Conservation (phyloP, 2,797 vertebrate species). For the Neopelma chrysocephalum region DNA sequence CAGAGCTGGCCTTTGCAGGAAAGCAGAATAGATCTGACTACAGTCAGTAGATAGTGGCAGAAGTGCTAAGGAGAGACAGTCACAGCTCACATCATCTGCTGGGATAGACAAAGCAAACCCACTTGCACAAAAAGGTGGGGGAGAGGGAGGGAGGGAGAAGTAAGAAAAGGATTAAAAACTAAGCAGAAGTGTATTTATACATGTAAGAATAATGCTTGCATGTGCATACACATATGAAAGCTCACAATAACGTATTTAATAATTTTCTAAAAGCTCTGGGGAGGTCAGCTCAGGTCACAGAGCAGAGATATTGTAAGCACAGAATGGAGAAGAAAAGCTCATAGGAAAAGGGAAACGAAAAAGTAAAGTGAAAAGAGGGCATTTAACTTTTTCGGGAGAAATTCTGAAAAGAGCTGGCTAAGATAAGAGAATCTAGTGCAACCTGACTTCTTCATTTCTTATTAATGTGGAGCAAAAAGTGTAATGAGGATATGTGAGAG, state of each 20-base stretch:
- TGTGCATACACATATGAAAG: neutral
- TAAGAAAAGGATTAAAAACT: neutral
- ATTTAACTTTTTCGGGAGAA: neutral
- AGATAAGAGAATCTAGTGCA: conserved; percentile 14
- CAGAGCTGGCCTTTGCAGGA: neutral
- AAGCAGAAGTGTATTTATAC: neutral
- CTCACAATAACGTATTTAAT: neutral
- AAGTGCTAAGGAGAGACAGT: neutral
- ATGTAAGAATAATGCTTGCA: neutral
- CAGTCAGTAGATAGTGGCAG: neutral
- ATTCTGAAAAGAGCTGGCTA: conserved; percentile 9
- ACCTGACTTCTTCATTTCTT: conserved; percentile 25
- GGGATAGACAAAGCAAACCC: neutral
- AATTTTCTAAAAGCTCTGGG: neutral
- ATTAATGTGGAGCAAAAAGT: conserved; percentile 34
- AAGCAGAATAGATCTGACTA: neutral
- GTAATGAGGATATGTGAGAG: conserved; percentile 11
- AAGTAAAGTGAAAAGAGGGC: neutral
- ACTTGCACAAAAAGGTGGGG: neutral
- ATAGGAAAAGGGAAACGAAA: neutral
- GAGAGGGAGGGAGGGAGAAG: neutral
- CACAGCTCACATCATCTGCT: neutral
- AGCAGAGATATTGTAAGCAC: neutral
- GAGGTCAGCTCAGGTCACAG: neutral
- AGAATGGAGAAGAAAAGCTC: neutral